Conservation (phyloP, 2,888 invertebrate genomes). For the Polyploca ridens region DNA sequence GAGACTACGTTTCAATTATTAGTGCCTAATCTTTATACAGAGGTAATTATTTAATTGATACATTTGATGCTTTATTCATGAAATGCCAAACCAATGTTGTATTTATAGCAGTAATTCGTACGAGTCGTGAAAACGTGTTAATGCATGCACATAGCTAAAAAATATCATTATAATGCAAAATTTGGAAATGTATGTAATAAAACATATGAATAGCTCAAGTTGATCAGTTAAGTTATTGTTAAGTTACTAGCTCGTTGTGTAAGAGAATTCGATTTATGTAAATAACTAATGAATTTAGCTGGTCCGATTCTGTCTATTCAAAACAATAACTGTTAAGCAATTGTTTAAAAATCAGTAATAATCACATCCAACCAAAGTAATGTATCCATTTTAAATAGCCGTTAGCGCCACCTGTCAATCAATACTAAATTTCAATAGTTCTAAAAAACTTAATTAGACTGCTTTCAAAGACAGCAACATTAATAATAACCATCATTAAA, state of each 20-base stretch:
- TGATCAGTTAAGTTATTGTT: no score
- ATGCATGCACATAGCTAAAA: background rate
- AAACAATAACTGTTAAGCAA: conserved; percentile 30
- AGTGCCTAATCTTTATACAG: conserved; percentile 20
- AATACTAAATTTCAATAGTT: conserved; percentile 77
- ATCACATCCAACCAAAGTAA: conserved; percentile 56
- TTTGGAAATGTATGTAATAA: no score
- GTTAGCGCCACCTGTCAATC: conserved; percentile 82
- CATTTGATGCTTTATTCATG: background rate
- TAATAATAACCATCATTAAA: conserved; percentile 46
- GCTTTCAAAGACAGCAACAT: conserved; percentile 75
- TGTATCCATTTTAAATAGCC: conserved; percentile 76
- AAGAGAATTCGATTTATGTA: background rate
- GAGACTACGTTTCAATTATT: conserved; percentile 60
- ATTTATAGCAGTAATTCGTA: background rate
- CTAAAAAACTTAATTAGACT: conserved; percentile 81
- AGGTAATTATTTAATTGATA: background rate
- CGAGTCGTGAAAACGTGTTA: background rate
- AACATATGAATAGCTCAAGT: no score
- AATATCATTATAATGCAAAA: background rate
- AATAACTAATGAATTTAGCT: background rate
- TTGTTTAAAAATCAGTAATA: conserved; percentile 38
- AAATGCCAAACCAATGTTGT: background rate
- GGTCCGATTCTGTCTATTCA: conserved; percentile 6
- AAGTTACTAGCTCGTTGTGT: background rate